Percentiles rank a stretch among this genome's conserved stretches.
Conservation (phyloP, 2,888 invertebrate genomes). For the Cremastobaeus sp. region DNA sequence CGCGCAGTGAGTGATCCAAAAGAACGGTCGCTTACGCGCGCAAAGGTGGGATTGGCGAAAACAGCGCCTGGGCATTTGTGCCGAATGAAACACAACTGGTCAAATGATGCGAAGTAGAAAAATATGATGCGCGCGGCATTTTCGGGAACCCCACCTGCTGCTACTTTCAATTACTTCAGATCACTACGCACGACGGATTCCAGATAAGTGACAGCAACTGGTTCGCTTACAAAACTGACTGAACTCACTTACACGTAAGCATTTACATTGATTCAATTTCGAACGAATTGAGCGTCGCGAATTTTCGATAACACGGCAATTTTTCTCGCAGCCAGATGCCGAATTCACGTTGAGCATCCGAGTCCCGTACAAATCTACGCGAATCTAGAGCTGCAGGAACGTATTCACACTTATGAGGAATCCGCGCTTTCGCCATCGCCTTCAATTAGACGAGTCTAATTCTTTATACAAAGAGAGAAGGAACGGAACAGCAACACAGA, state of each 20-base stretch:
- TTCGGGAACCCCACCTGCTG: slow-evolving; percentile 13
- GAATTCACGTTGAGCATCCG: neutral
- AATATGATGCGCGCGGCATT: slow-evolving; percentile 21
- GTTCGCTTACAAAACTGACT: neutral
- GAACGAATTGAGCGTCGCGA: neutral
- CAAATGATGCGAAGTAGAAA: slow-evolving; percentile 32
- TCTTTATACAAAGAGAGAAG: slow-evolving; percentile 39
- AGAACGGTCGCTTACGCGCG: too few relatives aligned
- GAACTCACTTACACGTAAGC: neutral
- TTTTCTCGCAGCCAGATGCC: too few relatives aligned
- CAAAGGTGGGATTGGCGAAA: slow-evolving; percentile 13
- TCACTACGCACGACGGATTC: slow-evolving; percentile 25
- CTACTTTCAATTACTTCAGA: slow-evolving; percentile 31
- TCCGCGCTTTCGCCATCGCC: slow-evolving; percentile 10
- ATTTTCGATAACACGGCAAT: too few relatives aligned
- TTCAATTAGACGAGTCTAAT: slow-evolving; percentile 6
- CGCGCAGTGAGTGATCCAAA: slow-evolving; percentile 32
- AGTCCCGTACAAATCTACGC: slow-evolving; percentile 8
- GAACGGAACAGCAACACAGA: slow-evolving; percentile 17
- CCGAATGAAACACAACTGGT: slow-evolving; percentile 20
- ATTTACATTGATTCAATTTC: neutral
- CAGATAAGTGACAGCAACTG: slow-evolving; percentile 12
- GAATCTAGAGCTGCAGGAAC: neutral
- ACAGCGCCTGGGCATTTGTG: slow-evolving; percentile 10
- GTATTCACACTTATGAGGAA: slow-evolving; percentile 16